phyloP scores from a whole-genome alignment of 1,140 invertebrate species.

The Asobara japonica region DNA sequence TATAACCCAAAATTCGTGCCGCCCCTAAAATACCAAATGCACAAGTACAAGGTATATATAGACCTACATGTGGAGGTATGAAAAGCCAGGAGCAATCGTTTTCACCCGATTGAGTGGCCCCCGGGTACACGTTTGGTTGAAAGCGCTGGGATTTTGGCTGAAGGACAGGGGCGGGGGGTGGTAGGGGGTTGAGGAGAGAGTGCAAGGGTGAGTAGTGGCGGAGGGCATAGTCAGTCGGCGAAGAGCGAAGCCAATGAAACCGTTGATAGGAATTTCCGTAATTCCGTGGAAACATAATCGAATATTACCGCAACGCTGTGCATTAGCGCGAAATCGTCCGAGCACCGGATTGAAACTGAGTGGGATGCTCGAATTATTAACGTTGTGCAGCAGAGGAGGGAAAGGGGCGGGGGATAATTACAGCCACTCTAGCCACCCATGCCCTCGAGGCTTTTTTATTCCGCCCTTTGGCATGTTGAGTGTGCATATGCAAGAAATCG shows the following conservation, averaged over 20 bases:
- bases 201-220: neutral
- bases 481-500: neutral
- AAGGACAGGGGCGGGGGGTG: neutral
- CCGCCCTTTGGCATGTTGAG: neutral
- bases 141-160: neutral
- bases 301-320: slow-evolving; percentile 36
- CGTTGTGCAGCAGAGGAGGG: slow-evolving; percentile 12
- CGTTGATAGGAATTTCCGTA: slow-evolving; percentile 38
- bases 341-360: slow-evolving; percentile 32
- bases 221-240: neutral
- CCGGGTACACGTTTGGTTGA: neutral
- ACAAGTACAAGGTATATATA: neutral
- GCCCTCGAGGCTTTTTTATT: neutral
- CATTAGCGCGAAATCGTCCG: slow-evolving; percentile 33
- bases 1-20: neutral
- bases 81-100: slow-evolving; percentile 12
- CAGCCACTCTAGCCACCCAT: neutral
- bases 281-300: slow-evolving; percentile 36
- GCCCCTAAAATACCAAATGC: neutral
- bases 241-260: slow-evolving; percentile 28
- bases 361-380: slow-evolving; percentile 35
- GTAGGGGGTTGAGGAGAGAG: neutral
- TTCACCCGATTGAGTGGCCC: slow-evolving; percentile 8
- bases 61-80: neutral
- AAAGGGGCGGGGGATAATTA: slow-evolving; percentile 17